Base-by-base conservation (phyloP, 2,797 vertebrate genomes). In the Rousettus madagascariensis region DNA sequence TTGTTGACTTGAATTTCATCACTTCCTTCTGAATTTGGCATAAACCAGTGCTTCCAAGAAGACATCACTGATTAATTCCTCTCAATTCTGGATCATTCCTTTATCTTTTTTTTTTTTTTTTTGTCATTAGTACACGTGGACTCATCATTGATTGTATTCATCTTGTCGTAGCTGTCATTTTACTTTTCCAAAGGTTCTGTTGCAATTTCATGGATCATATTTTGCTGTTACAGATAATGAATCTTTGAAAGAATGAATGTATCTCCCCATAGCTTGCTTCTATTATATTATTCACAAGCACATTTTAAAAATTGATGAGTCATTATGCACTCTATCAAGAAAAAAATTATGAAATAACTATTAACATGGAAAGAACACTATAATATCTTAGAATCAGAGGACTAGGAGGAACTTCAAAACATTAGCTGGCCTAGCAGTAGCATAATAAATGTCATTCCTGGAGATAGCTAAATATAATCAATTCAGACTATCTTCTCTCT, bases 301-400 rank as follows among this genome's bases (percentile, higher is more conserved):
- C 8, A 16, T 92, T 95, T 80, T 59, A 41, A 94, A 96, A 86
- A 61, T 22, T 66, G 65, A 72, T 96, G 79, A 90, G 30, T 93
- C 92, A 95, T 6, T 51, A 12, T 92, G 46, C 26, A 30, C 53
- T 87, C 36, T 71, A 83, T 59, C 51, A 85, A 91, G 86, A 89
- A 87, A 91, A 94, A 89, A 80, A 68, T 4, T 90, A 24, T 53
- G 41, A 95, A 71, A n/a, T 80, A 86, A 33, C 24, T 33, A 77
- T 72, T 89, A 84, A 79, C 28, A 72, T 68, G n/a, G 65, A 72
- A 91, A 95, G 20, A 91, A 61, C 57, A 74, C 24, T 38, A n/a
- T 74, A 74, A 19, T 86, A 75, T 71, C 24, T 74, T 79, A 90
- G 16, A 78, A 77, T 80, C n/a, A 72, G 46, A 86, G 55, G 88